These are phyloP conservation scores for Patagioenas fasciata DNA, from an alignment of 2,113 vertebrate genomes.

Conservation along the genomic window DNA sequence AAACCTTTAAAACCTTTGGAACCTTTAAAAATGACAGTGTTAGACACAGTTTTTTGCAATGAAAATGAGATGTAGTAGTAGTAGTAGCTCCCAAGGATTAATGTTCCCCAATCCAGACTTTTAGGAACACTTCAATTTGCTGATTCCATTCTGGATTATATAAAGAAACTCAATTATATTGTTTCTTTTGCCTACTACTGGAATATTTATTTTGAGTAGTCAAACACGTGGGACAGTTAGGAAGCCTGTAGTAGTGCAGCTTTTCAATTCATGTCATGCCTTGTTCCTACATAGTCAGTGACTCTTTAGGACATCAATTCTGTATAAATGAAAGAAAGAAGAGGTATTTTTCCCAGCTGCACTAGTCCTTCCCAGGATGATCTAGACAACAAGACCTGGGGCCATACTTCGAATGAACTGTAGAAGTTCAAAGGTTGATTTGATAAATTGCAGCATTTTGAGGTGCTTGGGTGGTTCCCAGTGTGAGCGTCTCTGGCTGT, in stretches of 20 bases:
- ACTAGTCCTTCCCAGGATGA: background rate
- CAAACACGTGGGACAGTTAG: accelerated
- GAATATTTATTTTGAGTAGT: background rate
- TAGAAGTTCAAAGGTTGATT: background rate
- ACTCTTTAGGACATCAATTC: background rate
- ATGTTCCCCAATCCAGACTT: background rate
- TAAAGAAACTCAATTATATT: background rate
- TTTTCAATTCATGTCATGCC: background rate
- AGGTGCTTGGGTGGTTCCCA: background rate
- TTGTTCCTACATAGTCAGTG: background rate
- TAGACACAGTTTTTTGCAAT: background rate
- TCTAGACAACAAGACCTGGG: background rate
- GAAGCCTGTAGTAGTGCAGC: background rate
- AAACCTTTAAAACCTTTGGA: background rate
- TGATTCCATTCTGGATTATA: background rate
- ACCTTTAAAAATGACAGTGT: background rate
- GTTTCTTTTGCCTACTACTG: background rate
- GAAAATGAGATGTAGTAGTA: background rate
- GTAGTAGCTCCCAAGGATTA: background rate
- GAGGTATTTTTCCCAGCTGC: background rate
- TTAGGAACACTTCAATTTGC: background rate
- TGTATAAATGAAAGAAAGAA: background rate
- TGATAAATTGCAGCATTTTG: background rate
- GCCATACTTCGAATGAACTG: background rate
- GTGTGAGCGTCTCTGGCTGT: background rate